A percentile compares a stretch with the other conserved stretches of the same genome.
These are phyloP conservation scores for Colostygia pectinataria DNA, from an alignment of 2,888 invertebrate genomes.

Conservation along the genomic window DNA sequence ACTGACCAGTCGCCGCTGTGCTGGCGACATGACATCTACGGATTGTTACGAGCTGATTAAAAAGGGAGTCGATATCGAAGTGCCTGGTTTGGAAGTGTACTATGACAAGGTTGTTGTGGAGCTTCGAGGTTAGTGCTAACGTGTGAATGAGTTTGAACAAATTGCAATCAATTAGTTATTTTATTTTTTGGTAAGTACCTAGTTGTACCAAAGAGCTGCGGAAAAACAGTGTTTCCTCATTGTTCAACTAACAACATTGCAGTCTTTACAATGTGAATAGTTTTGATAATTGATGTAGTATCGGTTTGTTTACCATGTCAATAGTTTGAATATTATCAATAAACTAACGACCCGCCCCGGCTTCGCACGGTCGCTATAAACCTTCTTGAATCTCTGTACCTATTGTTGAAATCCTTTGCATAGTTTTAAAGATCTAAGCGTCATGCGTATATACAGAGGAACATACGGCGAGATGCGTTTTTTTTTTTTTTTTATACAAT, in stretches of 20 bases:
- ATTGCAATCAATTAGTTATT: no score
- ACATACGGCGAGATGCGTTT: no score
- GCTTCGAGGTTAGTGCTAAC: slow-evolving; percentile 79
- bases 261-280: slow-evolving; percentile 8
- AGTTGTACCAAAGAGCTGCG: not conserved
- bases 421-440: no score
- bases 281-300: not conserved
- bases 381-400: no score
- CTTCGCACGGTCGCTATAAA: no score
- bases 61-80: slow-evolving; percentile 76
- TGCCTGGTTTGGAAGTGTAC: slow-evolving; percentile 80
- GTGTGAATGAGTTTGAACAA: not conserved
- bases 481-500: no score
- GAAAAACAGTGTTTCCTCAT: not conserved
- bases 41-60: slow-evolving; percentile 80
- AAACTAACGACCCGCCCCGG: no score
- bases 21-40: slow-evolving; percentile 76
- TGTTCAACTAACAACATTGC: not conserved
- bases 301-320: not conserved
- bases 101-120: slow-evolving; percentile 83
- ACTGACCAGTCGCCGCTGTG: slow-evolving; percentile 55
- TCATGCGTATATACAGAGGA: no score
- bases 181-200: no score
- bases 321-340: no score
- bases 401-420: no score